phyloP scores from a whole-genome alignment of 2,888 invertebrate species.

The Limnephilus marmoratus region DNA sequence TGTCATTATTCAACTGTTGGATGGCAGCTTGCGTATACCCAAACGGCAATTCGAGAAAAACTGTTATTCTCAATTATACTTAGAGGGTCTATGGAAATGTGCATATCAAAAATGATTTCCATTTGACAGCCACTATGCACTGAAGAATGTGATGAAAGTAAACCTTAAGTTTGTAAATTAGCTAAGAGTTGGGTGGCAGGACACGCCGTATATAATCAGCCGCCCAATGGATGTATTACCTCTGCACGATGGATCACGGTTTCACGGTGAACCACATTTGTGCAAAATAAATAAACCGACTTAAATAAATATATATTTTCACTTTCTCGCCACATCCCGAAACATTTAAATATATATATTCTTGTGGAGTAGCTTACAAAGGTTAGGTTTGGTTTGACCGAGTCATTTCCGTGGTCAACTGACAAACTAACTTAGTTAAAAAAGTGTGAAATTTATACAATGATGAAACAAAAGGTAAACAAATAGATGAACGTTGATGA shows the following conservation, averaged over 20 bases:
- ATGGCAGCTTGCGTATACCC: background rate
- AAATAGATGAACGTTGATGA: background rate
- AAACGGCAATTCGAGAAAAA: background rate
- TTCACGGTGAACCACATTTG: conserved; percentile 20
- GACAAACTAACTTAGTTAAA: background rate
- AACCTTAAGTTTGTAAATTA: background rate
- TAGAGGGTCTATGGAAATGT: background rate
- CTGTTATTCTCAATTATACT: background rate
- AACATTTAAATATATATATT: background rate
- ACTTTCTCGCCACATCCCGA: background rate
- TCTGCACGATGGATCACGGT: conserved; percentile 4
- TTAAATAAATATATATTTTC: conserved; percentile 2
- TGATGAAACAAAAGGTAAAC: conserved; percentile 1
- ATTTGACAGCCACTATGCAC: background rate
- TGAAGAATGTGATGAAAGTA: background rate
- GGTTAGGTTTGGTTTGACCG: background rate
- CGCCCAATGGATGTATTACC: background rate
- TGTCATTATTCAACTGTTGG: background rate
- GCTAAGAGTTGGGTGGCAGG: background rate
- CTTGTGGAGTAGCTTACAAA: background rate
- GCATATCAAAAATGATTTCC: background rate
- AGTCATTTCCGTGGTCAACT: background rate
- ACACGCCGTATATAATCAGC: background rate
- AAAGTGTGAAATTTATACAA: conserved; percentile 19
- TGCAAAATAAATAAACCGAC: background rate